Conservation (phyloP, 2,113 vertebrate species). For the Eonycteris spelaea region DNA sequence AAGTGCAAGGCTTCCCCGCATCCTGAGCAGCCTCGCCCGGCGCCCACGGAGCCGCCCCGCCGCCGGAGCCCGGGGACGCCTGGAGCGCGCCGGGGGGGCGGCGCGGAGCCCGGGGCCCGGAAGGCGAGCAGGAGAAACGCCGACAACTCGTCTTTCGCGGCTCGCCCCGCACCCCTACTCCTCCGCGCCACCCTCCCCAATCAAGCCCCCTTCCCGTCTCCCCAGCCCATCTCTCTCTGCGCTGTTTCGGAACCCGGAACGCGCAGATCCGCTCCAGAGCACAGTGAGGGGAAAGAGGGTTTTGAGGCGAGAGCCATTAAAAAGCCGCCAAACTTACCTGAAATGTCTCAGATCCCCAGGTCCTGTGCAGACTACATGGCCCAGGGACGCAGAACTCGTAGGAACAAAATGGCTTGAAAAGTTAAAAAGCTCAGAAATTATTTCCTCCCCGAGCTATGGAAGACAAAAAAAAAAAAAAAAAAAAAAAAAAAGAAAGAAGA, state of each 20-base stretch:
- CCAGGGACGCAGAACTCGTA: neutral
- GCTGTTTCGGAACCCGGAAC: neutral
- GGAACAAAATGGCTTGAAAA: conserved; percentile 21
- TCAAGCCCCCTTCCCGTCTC: neutral
- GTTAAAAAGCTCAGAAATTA: neutral
- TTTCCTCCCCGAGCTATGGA: neutral
- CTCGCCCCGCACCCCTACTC: neutral
- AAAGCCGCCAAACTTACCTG: conserved; percentile 71
- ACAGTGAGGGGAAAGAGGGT: neutral
- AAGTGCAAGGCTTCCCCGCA: neutral
- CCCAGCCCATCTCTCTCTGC: neutral
- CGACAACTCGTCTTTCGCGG: neutral
- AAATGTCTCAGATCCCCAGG: neutral
- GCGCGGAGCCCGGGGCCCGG: neutral
- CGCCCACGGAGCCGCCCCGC: neutral
- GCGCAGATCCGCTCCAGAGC: neutral
- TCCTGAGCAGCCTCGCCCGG: neutral
- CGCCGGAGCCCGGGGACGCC: neutral
- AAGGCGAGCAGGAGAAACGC: neutral
- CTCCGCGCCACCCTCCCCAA: neutral
- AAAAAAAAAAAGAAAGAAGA: too few relatives aligned
- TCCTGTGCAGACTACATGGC: conserved; percentile 37
- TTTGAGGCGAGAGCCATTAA: neutral
- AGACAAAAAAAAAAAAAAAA: neutral
- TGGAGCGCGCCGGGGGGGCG: neutral